Base-by-base conservation (phyloP, 92 coral and sea anemone genomes). In the Heteractis magnifica region DNA sequence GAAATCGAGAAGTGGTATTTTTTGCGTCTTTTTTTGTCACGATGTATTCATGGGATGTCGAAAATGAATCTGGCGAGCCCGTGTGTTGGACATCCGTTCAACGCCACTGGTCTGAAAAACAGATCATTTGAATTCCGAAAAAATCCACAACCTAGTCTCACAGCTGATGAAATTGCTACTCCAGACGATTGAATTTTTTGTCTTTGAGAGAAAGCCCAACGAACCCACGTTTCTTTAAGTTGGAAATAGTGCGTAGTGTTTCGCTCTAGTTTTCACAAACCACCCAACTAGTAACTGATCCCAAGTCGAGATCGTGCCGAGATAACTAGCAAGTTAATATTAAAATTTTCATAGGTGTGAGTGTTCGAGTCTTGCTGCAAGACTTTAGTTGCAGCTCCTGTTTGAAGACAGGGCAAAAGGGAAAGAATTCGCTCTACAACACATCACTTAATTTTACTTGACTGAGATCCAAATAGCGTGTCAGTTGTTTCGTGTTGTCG, bases 251-350 rank as follows among this genome's bases (percentile, higher is more conserved):
- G 74, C 75, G 13, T 51, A 81, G 51, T 53, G 10, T 59, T 80
- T 26, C 53, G 73, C 4, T 49, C 11, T 51, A 81, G 58, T 81
- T 81, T 51, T 34, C 76, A 16, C n/a, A 76, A 49, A 71, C 84
- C 73, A 50, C 53, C 81, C 81, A 13, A 58, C 78, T 44, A 44
- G 55, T 49, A 74, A 74, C 81, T 26, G 88, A 85, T 85, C 88
- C 88, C 88, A 85, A 77, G 51, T 85, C 79, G 83, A 85, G 88
- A 85, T 85, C 88, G 81, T 78, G 83, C 83, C 14, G 88, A 41
- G 88, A 85, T 85, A 85, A 85, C 73, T 81, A 81, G 56, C 58
- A 15, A 41, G 19, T 71, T 65, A 53, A 65, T 81, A 51, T 68
- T 60, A 68, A 58, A 13, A 58, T 80, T 58, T 44, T 16, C 44